Evolutionary conservation across 2,797 vertebrate species (phyloP).

Genomic region (Chiloscyllium punctatum): DNA sequence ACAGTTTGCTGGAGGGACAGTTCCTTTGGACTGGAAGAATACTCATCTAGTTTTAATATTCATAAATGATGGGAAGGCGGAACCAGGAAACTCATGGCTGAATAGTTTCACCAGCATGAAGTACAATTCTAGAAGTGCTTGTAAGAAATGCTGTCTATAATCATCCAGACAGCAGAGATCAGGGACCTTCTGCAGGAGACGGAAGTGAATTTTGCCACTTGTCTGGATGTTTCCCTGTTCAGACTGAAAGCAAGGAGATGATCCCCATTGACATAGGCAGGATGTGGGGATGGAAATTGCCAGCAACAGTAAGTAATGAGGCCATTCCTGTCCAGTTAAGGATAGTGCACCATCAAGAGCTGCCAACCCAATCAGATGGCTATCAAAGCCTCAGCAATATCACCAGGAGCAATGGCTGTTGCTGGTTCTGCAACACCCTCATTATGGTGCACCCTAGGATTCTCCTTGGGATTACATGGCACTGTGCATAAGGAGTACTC

Average conservation of each 20-base stretch:
- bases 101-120: not conserved
- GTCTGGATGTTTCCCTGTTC: not conserved
- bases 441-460: too few relatives aligned
- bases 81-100: not conserved
- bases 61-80: not conserved
- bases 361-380: not conserved
- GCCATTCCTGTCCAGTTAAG: too few relatives aligned
- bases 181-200: not conserved
- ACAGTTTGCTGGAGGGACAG: not conserved
- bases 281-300: not conserved
- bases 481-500: not conserved
- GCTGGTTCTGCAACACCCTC: not conserved
- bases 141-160: not conserved
- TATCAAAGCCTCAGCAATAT: not conserved
- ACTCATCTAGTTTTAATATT: not conserved
- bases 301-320: not conserved
- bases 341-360: not conserved
- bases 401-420: not conserved
- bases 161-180: not conserved
- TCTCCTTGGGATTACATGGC: not conserved
- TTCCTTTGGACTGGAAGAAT: not conserved
- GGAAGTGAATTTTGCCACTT: not conserved
- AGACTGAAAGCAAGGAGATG: not conserved
- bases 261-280: not conserved
- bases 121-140: not conserved